Base-by-base conservation (phyloP, 2,113 vertebrate species). In the Notiomystis cincta region DNA sequence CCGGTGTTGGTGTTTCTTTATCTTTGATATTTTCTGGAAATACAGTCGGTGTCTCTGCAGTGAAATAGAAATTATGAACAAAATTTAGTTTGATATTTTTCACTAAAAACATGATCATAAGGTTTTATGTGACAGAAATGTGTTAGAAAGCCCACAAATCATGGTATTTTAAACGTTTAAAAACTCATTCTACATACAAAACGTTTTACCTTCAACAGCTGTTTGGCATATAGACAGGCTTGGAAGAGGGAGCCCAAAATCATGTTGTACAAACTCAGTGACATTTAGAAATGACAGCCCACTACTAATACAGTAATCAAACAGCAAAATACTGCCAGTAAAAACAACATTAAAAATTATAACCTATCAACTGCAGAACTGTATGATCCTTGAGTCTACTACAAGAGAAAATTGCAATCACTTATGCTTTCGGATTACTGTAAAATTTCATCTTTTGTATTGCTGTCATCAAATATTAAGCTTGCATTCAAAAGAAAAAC, bases 11-110 rank as follows among this genome's bases (percentile, higher is more conserved):
- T 21, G 97, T 97, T 82, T 99, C 98, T 96, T 98, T 98, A 57
- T 98, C 98, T 93, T 98, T 99, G 93, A 97, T 89, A 86, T 96
- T 96, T 76, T 98, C 98, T 89, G 99, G 98, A 98, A 98, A 98
- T 15, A 91, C 80, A 75, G 98, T 94, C 16, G 98, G 98, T 51
- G 98, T 98, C 92, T 99, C 99, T 99, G 98, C 80, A 97, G 96
- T 1, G 3, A 97, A 93, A 98, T 42, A 96, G 82, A 79, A 33
- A 67, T 87, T 54, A 95, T 64, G 87, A 89, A 96, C 62, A 91
- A 90, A 90, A 87, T 21, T 81, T 38, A 72, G 25, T 54, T 79
- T 28, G 25, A 19, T 25, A 48, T 69, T 81, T 57, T 64, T 33
- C 30, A 11, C 5, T 45, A 81, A 51, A 86, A 75, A 62, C 51